Conservation (phyloP, 2,797 vertebrate genomes). For the Crenichthys baileyi region DNA sequence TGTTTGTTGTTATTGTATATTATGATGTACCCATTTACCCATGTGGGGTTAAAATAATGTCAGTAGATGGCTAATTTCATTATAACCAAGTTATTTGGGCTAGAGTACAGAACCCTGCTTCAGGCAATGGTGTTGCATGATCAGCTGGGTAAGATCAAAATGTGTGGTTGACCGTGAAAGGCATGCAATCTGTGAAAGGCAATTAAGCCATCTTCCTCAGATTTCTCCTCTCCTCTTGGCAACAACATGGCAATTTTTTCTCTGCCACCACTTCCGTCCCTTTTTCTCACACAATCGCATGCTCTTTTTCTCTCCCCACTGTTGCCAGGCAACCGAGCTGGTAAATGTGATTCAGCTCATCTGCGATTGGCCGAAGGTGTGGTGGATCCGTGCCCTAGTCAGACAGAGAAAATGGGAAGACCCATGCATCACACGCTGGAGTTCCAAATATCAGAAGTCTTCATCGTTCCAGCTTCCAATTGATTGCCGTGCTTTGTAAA, state of each 20-base stretch:
- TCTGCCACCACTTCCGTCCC: conserved; percentile 66
- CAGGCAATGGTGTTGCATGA: conserved; percentile 16
- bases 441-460: background rate
- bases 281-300: conserved; percentile 48
- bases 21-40: background rate
- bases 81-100: conserved; percentile 25
- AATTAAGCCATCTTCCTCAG: conserved; percentile 62
- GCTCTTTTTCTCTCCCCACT: conserved; percentile 56
- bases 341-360: conserved; percentile 67
- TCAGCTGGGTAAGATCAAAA: conserved; percentile 29
- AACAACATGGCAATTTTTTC: conserved; percentile 77
- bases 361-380: conserved; percentile 63
- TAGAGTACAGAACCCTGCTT: conserved; percentile 1
- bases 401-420: conserved; percentile 25
- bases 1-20: background rate
- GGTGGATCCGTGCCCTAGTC: conserved; percentile 36
- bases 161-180: conserved; percentile 40
- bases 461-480: conserved; percentile 7
- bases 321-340: conserved; percentile 81
- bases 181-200: conserved; percentile 51
- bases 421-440: background rate
- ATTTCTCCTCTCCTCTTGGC: conserved; percentile 71
- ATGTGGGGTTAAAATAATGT: conserved; percentile 26
- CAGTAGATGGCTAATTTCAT: conserved; percentile 10
- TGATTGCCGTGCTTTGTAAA: conserved; percentile 7